Evolutionary conservation across 2,797 vertebrate genomes (phyloP).

Genomic region (Rhynchonycteris naso): DNA sequence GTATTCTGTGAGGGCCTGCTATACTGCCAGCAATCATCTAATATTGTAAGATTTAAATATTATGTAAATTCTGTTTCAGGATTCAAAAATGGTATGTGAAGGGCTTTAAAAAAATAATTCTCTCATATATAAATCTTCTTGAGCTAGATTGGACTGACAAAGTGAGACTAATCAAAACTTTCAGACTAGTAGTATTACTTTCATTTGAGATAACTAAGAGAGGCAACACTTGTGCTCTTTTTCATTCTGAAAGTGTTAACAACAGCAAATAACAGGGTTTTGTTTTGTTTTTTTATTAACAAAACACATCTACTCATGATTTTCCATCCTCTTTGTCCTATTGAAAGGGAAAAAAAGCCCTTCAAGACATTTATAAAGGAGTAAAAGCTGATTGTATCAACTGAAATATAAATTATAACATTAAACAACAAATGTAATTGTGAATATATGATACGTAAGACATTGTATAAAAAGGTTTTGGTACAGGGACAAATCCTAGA

Average conservation of each 20-base stretch:
- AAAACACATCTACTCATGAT: background rate
- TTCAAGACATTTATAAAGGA: background rate
- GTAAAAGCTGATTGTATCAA: background rate
- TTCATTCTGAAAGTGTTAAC: constrained; percentile 26
- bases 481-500: constrained; percentile 3
- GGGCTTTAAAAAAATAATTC: background rate
- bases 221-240: constrained; percentile 32
- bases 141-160: background rate
- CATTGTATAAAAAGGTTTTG: background rate
- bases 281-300: background rate
- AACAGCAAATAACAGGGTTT: background rate
- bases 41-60: background rate
- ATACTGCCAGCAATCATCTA: background rate
- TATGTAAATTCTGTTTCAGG: constrained; percentile 2
- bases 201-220: constrained; percentile 26
- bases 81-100: constrained; percentile 27
- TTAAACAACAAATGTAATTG: constrained; percentile 12
- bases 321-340: constrained; percentile 12
- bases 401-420: background rate
- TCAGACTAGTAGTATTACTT: constrained; percentile 16
- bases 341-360: background rate
- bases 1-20: background rate
- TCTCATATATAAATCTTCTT: constrained; percentile 12
- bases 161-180: constrained; percentile 16
- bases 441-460: constrained; percentile 2